These are phyloP conservation scores for Coptodon bakossiorum DNA, from an alignment of 2,113 vertebrate species.

Conservation along the genomic window DNA sequence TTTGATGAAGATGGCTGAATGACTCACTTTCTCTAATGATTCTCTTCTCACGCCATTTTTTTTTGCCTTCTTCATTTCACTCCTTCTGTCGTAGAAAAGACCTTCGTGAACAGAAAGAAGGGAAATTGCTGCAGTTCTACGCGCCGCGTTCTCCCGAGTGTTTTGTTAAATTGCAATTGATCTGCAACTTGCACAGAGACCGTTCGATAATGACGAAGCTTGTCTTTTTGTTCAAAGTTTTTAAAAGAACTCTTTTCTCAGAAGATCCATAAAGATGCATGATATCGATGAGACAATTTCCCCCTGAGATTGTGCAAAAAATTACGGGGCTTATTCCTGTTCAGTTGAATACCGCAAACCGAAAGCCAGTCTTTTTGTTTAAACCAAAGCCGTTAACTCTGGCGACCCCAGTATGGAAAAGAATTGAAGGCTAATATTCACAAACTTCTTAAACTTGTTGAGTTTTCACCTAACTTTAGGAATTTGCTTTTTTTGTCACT, in stretches of 20 bases:
- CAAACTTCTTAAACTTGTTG: not conserved
- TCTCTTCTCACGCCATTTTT: not conserved
- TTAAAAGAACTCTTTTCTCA: constrained; percentile 1
- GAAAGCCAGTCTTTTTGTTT: constrained; percentile 1
- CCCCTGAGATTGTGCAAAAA: not conserved
- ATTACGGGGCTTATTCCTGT: not conserved
- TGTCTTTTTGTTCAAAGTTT: not conserved
- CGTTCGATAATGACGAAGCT: not conserved
- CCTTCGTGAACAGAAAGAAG: not conserved
- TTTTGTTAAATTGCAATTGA: constrained; percentile 50
- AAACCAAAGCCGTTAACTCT: not conserved
- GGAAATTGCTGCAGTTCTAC: constrained; percentile 19
- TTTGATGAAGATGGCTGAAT: constrained; percentile 10
- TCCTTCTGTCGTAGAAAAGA: not conserved
- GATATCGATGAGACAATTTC: constrained; percentile 27
- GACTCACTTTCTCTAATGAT: constrained; percentile 2
- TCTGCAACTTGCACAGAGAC: not conserved
- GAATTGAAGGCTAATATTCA: not conserved
- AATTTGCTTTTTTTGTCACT: accelerated
- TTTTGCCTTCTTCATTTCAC: not conserved
- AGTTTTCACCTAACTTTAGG: not conserved
- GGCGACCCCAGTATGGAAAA: not conserved
- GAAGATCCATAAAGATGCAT: not conserved
- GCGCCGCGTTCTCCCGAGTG: not conserved
- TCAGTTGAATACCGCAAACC: not conserved